Evolutionary conservation across 2,888 invertebrate genomes (phyloP).

Genomic region (Cryptus viduatorius): DNA sequence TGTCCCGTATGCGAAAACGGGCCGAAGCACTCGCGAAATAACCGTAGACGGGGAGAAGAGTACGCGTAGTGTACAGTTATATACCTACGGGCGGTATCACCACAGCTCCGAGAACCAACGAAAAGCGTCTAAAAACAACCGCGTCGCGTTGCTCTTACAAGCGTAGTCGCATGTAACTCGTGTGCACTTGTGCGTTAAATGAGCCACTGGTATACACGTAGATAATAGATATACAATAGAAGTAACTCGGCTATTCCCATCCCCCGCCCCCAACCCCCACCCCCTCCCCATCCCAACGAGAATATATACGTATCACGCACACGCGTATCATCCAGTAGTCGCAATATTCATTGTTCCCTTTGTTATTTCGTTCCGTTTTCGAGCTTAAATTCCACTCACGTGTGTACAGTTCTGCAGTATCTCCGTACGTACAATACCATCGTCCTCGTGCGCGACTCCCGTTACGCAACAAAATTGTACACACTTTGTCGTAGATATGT

Average conservation of each 20-base stretch:
- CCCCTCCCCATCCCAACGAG: background rate
- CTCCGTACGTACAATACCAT: background rate
- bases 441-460: background rate
- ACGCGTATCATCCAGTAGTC: constrained; percentile 48
- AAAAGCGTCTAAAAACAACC: background rate
- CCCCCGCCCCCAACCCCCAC: background rate
- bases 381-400: constrained; percentile 72
- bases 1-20: constrained; percentile 75
- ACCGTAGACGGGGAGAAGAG: constrained; percentile 72
- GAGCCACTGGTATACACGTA: constrained; percentile 39
- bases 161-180: constrained; percentile 19
- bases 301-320: constrained; percentile 36
- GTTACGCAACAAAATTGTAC: too few species aligned
- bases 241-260: too few species aligned
- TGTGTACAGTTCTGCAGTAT: constrained; percentile 7
- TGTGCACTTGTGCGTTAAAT: constrained; percentile 26
- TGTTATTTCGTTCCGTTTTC: constrained; percentile 76
- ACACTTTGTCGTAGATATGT: too few species aligned
- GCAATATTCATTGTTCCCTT: constrained; percentile 72
- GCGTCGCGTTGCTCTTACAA: background rate
- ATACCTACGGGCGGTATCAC: too few species aligned
- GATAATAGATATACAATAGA: constrained; percentile 32
- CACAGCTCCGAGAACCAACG: background rate
- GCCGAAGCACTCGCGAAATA: constrained; percentile 73
- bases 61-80: constrained; percentile 53